Base-by-base conservation (phyloP, 2,113 vertebrate species). In the Forbesichthys agassizii region DNA sequence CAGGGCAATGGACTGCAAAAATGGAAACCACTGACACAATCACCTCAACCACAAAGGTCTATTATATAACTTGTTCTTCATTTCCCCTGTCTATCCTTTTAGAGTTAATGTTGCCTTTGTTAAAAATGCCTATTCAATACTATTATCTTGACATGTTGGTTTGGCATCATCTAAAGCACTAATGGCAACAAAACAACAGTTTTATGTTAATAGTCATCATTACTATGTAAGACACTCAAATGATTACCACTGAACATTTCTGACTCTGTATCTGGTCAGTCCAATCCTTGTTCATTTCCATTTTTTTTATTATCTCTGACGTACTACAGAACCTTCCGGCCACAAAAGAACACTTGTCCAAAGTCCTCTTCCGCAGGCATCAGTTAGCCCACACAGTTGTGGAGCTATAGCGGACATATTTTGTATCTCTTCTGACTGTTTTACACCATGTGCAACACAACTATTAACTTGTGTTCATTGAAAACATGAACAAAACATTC, bases 21-120 rank as follows among this genome's bases (percentile, higher is more conserved):
- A 64, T 95, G 96, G 96, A 92, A 89, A 48, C 93, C 94, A 48
- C 90, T 94, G 0, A 92, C 88, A 4, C 93, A 91, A 75, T 86
- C 94, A 48, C 93, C 94, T 0, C 95, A 97, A 78, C 95, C 95
- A 67, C 93, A 95, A 70, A 95, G 95, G 97, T 97, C 86, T 59
- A 51, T 84, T 10, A 9, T 14, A 27, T 33, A 9, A 9, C 5
- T 11, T 14, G 8, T 14, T 13, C 84, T 82, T 47, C 1, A 13
- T 53, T 46, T 42, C 3, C 14, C 47, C 61, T 52, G 16, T 42
- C 60, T 58, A 16, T n/a, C 20, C 27, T 42, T 6, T 42, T 42
- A 42, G 36, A 42, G 36, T 42, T 27, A 49, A 12, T 10, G 48
- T 12, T 10, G 48, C 9, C 49, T 4, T 14, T 52, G 49, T 14